Base-by-base conservation (phyloP, 2,888 invertebrate species). In the Agriotes lineatus region DNA sequence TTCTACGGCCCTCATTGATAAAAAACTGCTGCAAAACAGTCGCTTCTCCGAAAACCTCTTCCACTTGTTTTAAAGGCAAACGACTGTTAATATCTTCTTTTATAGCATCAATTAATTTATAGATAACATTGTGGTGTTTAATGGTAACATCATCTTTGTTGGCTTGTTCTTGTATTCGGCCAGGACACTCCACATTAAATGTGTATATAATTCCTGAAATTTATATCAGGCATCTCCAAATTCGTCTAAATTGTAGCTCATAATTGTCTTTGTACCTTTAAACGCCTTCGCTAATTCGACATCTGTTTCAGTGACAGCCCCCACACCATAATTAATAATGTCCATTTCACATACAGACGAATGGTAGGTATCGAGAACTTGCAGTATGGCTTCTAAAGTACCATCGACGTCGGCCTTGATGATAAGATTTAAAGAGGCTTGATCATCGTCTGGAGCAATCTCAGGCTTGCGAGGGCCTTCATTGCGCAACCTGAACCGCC, bases 391-490 rank as follows among this genome's bases (percentile, higher is more conserved):
- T 83, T 99, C 99, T 44, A 98, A 91, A 0, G 97, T 96, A 0
- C 99, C 99, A 83, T 96, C 94, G 1, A 99, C 98, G 85, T 99
- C 99, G 18, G 94, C 94, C 91, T 83, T 87, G 72, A 91, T 87
- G 30, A 84, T 75, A 19, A 84, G 20, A 68, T 82, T 82, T 25
- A 84, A 67, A 10, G 61, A 66, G 85, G 86, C 72, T 83, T 75
- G 48, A 10, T 74, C 76, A 69, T 80, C 75, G 44, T 72, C 74
- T 67, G 75, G 56, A 72, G 76, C 62, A 57, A 82, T 83, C 80
- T 90, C 88, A 72, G 90, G 90, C 39, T 83, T 82, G 2, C 92
- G 82, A 0, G 90, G 91, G 0, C 91, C 92, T 0, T 83, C 84
- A 0, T 82, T 83, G 16, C 85, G 86, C 72, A 88, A 63, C 74